Conservation (phyloP, 1,140 invertebrate species). For the Gryllus bimaculatus region DNA sequence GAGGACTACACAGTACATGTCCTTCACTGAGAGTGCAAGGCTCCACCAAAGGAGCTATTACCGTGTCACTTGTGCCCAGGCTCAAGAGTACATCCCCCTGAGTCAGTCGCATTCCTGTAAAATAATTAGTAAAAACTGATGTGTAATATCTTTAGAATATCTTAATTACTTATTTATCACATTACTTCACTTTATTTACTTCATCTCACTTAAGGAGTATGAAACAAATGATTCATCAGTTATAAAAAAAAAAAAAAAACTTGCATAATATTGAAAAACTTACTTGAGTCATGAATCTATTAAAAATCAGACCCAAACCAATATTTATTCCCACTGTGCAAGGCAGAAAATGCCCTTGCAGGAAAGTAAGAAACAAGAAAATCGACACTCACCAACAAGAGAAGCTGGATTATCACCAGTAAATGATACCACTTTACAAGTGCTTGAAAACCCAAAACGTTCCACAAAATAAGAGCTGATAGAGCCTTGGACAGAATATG, state of each 20-base stretch:
- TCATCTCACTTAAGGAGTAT: no score
- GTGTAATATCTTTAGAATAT: neutral
- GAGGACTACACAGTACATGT: slow-evolving; percentile 79
- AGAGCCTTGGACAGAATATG: slow-evolving; percentile 55
- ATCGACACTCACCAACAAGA: slow-evolving; percentile 51
- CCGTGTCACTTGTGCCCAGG: slow-evolving; percentile 86
- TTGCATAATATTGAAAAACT: no score
- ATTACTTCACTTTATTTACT: neutral
- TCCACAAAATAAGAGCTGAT: slow-evolving; percentile 72
- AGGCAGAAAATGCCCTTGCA: no score
- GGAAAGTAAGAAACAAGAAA: slow-evolving; percentile 14
- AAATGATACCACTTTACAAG: slow-evolving; percentile 77
- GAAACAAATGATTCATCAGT: no score
- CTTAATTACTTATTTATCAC: slow-evolving; percentile 8
- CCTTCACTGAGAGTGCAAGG: slow-evolving; percentile 61
- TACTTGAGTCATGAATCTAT: no score
- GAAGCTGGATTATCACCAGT: slow-evolving; percentile 92
- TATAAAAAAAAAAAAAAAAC: no score
- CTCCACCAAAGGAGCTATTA: slow-evolving; percentile 68
- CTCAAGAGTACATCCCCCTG: slow-evolving; percentile 79
- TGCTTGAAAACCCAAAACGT: slow-evolving; percentile 69
- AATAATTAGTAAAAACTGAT: neutral
- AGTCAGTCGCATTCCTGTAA: slow-evolving; percentile 65
- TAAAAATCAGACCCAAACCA: no score
- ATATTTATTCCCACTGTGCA: no score